phyloP scores from a whole-genome alignment of 2,113 vertebrate genomes.

The Mesocricetus auratus region DNA sequence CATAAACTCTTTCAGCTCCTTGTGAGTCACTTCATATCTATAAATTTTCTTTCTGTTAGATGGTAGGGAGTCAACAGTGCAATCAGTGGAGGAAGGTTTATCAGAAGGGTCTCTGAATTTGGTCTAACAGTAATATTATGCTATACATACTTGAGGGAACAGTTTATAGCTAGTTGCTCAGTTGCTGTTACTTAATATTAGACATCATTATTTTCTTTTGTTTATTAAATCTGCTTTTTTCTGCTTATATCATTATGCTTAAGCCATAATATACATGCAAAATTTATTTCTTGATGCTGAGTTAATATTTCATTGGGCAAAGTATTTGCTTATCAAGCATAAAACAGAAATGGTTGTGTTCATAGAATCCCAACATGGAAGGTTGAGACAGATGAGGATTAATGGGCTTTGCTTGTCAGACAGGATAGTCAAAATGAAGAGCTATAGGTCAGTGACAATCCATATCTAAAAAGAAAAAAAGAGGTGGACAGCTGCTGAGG shows the following conservation, averaged over 20 bases:
- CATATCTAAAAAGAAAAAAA: background rate
- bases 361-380: background rate
- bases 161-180: background rate
- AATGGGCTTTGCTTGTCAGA: too few species aligned
- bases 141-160: background rate
- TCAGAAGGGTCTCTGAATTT: conserved; percentile 3
- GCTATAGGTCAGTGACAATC: background rate
- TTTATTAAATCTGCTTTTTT: background rate
- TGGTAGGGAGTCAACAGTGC: background rate
- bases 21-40: conserved; percentile 45
- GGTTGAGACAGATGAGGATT: background rate
- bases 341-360: background rate
- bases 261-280: background rate
- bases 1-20: conserved; percentile 48
- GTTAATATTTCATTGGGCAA: background rate
- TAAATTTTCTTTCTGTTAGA: conserved; percentile 35
- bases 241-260: background rate
- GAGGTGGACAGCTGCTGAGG: background rate
- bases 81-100: conserved; percentile 17
- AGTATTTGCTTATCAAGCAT: background rate
- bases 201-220: background rate
- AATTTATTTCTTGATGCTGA: background rate
- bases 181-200: background rate
- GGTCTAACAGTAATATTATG: background rate
- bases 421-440: background rate